Evolutionary conservation across 2,113 vertebrate species (phyloP).

Genomic region (Eulacestoma nigropectus): DNA sequence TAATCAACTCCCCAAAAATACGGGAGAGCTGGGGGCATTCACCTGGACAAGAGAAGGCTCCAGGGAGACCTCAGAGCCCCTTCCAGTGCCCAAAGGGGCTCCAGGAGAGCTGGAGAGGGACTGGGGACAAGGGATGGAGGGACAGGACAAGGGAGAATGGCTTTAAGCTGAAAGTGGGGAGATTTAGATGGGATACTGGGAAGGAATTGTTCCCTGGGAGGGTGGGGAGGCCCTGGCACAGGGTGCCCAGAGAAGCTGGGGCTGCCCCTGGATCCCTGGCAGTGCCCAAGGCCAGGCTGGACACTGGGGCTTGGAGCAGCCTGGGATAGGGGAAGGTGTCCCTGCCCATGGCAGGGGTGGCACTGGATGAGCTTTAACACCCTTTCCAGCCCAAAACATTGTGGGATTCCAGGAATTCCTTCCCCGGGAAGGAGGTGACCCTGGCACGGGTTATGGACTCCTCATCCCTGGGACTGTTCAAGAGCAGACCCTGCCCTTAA

Average conservation of each 20-base stretch:
- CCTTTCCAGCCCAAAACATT: not conserved
- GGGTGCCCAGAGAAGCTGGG: not conserved
- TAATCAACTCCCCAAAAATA: not conserved
- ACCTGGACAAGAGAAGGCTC: not conserved
- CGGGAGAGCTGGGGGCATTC: not conserved
- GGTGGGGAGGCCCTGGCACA: rapidly evolving
- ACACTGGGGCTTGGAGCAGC: not conserved
- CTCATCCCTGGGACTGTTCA: not conserved
- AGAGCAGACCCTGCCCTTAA: not conserved
- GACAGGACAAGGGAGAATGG: no score
- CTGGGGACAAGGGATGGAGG: not conserved
- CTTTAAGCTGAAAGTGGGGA: no score
- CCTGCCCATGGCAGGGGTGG: not conserved
- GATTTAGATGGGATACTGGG: not conserved
- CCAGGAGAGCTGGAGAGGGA: not conserved
- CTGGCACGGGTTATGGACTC: not conserved
- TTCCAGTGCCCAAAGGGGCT: not conserved
- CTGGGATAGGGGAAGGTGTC: not conserved
- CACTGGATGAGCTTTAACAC: rapidly evolving
- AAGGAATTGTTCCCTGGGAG: not conserved
- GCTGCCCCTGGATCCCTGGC: not conserved
- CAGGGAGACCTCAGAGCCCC: not conserved
- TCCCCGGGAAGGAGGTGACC: not conserved
- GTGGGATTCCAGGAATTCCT: not conserved
- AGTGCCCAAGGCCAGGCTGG: not conserved